Evolutionary conservation across 2,888 invertebrate genomes (phyloP).

Genomic region (Fragum whitleyi): DNA sequence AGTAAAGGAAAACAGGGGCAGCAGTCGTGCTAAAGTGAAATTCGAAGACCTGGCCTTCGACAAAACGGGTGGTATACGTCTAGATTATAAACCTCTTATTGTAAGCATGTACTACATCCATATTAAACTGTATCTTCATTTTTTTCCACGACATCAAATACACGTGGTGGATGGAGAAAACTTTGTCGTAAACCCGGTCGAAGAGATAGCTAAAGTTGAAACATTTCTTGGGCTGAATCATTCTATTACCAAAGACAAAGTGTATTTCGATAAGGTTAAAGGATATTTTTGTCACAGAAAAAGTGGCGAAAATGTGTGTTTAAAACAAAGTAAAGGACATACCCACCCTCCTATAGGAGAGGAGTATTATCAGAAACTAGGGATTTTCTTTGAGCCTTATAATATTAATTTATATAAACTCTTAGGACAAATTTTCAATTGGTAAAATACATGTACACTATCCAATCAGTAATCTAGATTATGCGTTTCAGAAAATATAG

Average conservation of each 20-base stretch:
- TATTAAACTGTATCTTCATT: slow-evolving; percentile 81
- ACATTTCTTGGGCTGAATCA: slow-evolving; percentile 72
- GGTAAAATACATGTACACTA: too few relatives aligned
- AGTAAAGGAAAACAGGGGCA: neutral
- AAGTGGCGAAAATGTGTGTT: slow-evolving; percentile 88
- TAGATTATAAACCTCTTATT: too few relatives aligned
- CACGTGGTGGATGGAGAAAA: slow-evolving; percentile 84
- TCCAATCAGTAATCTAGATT: too few relatives aligned
- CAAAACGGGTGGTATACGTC: neutral
- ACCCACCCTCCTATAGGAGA: neutral
- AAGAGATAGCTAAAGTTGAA: slow-evolving; percentile 76
- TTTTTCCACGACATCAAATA: too few relatives aligned
- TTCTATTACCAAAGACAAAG: slow-evolving; percentile 88
- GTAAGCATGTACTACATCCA: slow-evolving; percentile 89
- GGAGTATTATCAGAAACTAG: neutral
- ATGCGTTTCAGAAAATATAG: too few relatives aligned
- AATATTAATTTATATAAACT: neutral
- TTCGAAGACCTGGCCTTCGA: neutral
- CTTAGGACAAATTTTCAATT: neutral
- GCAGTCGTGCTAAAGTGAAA: neutral
- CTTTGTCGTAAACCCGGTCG: slow-evolving; percentile 73
- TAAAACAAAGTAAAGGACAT: neutral
- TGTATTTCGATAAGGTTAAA: slow-evolving; percentile 98
- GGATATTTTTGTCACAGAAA: slow-evolving; percentile 94
- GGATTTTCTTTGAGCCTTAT: neutral